phyloP scores from a whole-genome alignment of 2,113 vertebrate species.

The Lichenostomus cassidix region DNA sequence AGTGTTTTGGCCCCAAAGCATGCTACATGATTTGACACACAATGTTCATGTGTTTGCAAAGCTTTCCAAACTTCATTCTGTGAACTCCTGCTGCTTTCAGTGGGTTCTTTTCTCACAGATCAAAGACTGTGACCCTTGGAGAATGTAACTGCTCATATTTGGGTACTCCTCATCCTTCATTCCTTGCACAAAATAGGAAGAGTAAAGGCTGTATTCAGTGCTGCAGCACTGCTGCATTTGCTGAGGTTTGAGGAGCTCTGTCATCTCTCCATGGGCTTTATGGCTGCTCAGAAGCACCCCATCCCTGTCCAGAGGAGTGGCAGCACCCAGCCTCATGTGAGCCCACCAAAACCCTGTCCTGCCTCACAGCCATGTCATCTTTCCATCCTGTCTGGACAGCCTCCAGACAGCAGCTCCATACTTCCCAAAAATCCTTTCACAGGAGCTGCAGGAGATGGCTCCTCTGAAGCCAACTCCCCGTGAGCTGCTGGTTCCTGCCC shows the following conservation, averaged over 20 bases:
- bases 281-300: not conserved
- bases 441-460: not conserved
- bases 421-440: not conserved
- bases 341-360: not conserved
- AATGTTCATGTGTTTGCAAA: not conserved
- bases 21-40: not conserved
- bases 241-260: not conserved
- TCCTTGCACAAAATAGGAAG: constrained; percentile 12
- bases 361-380: not conserved
- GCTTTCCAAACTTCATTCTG: constrained; percentile 7
- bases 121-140: not conserved
- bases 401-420: not conserved
- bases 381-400: not conserved
- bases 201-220: not conserved
- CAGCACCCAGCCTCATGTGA: not conserved
- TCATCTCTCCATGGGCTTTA: rapidly evolving
- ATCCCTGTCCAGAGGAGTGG: not conserved
- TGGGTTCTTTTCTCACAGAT: not conserved
- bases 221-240: not conserved
- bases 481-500: not conserved
- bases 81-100: constrained; percentile 17
- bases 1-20: not conserved
- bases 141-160: not conserved
- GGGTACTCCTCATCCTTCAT: not conserved
- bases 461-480: rapidly evolving